These are phyloP conservation scores for Halictus ligatus DNA, from an alignment of 2,888 invertebrate species.

Conservation along the genomic window DNA sequence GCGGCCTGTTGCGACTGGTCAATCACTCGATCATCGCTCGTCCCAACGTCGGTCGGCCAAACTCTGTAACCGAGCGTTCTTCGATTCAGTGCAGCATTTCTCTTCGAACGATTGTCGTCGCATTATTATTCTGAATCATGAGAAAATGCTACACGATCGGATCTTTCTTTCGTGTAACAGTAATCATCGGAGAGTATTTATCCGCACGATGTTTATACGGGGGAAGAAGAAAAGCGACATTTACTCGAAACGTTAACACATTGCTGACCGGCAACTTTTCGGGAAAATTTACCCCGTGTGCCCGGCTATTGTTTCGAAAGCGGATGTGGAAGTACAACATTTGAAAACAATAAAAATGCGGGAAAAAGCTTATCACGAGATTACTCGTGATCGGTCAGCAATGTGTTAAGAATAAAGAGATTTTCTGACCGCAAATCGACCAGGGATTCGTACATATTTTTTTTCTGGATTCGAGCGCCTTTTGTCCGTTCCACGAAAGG, in stretches of 20 bases:
- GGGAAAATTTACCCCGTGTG: too few species aligned
- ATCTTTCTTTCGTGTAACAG: background rate
- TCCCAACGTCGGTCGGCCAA: background rate
- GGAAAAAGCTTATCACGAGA: too few species aligned
- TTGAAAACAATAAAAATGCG: too few species aligned
- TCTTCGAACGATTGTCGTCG: background rate
- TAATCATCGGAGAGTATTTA: slow-evolving; percentile 1
- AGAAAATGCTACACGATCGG: background rate
- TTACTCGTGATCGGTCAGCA: too few species aligned
- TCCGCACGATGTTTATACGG: background rate
- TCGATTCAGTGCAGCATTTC: background rate
- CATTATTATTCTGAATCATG: background rate
- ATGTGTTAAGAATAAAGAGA: slow-evolving; percentile 13
- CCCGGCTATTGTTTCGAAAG: too few species aligned
- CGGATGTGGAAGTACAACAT: too few species aligned
- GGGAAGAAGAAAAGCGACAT: background rate
- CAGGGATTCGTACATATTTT: slow-evolving; percentile 56
- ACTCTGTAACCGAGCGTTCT: background rate
- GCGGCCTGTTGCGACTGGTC: background rate
- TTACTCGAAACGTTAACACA: too few species aligned
- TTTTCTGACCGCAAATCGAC: slow-evolving; percentile 31
- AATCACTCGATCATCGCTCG: background rate
- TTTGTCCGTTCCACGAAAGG: slow-evolving; percentile 30
- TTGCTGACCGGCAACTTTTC: too few species aligned
- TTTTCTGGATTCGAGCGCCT: slow-evolving; percentile 50